phyloP scores from a whole-genome alignment of 2,113 vertebrate genomes.

The Aythya baeri region DNA sequence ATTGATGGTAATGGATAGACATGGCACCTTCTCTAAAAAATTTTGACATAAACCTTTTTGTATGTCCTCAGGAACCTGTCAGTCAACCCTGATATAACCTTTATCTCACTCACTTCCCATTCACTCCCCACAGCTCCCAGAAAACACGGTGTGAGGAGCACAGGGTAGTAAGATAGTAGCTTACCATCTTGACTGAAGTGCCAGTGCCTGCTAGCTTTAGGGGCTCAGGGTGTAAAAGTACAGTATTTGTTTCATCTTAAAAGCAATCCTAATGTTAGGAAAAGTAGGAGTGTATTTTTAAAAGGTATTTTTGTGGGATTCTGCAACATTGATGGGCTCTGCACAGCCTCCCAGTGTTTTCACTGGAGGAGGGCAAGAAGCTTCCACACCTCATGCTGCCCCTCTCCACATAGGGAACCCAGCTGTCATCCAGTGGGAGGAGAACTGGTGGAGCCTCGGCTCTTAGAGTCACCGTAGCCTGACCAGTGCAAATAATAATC shows the following conservation, averaged over 20 bases:
- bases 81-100: background rate
- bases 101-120: background rate
- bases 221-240: background rate
- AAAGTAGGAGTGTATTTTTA: background rate
- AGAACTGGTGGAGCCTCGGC: background rate
- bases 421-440: background rate
- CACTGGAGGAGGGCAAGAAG: background rate
- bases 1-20: background rate
- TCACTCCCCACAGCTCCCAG: background rate
- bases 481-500: background rate
- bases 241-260: background rate
- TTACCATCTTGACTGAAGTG: background rate
- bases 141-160: background rate
- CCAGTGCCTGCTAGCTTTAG: background rate
- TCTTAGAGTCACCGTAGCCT: background rate
- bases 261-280: background rate
- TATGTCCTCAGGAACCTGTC: background rate
- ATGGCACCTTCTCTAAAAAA: background rate
- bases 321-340: background rate
- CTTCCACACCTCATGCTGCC: background rate
- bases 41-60: background rate
- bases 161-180: background rate
- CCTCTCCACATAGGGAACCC: background rate
- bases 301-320: background rate
- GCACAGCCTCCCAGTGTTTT: accelerated